Conservation (phyloP, 2,113 vertebrate species). For the Phoenicopterus ruber region DNA sequence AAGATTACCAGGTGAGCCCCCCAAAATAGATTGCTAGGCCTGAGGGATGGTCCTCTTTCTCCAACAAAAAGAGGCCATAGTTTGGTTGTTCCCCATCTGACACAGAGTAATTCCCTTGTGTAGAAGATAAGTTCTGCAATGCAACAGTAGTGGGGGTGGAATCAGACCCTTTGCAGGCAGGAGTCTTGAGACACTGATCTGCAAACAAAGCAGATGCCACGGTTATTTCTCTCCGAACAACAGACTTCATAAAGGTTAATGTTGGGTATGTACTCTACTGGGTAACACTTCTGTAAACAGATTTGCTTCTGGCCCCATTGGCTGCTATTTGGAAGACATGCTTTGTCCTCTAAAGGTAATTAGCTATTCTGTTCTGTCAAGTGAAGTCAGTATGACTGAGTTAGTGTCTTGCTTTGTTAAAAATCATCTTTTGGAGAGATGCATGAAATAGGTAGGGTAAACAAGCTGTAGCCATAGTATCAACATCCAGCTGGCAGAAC, state of each 20-base stretch:
- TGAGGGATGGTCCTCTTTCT: background rate
- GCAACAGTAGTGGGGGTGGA: background rate
- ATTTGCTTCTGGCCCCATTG: background rate
- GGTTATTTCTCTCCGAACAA: background rate
- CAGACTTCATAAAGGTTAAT: background rate
- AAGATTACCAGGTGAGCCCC: slow-evolving; percentile 85
- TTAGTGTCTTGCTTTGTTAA: background rate
- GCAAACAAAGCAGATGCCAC: background rate
- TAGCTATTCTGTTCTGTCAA: background rate
- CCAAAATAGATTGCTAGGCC: background rate
- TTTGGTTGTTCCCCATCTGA: background rate
- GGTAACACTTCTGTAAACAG: background rate
- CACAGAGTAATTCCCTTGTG: background rate
- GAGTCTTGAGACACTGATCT: background rate
- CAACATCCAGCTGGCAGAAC: background rate
- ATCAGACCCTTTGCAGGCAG: background rate
- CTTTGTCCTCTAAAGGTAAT: background rate
- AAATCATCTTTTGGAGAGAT: background rate
- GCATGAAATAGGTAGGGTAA: background rate
- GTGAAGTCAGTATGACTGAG: background rate
- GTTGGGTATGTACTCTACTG: background rate
- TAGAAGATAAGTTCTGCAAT: background rate
- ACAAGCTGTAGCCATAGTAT: background rate
- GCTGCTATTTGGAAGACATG: background rate
- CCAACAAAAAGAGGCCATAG: background rate